These are phyloP conservation scores for Zaprionus capensis DNA, from an alignment of 1,140 invertebrate species.

Conservation along the genomic window DNA sequence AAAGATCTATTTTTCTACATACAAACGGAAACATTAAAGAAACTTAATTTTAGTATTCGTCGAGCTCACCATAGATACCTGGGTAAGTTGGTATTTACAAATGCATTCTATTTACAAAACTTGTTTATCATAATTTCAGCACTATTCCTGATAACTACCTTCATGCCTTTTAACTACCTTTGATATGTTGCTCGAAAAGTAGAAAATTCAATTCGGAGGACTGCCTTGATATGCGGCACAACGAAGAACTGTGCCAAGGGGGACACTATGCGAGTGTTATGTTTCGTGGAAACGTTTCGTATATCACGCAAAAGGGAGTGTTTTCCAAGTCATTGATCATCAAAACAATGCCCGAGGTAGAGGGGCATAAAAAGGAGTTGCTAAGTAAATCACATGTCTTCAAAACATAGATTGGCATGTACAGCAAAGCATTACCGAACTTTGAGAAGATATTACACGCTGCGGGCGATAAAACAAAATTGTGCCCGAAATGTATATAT, in stretches of 20 bases:
- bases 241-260: constrained; percentile 51
- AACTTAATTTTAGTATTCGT: background rate
- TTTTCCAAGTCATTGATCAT: constrained; percentile 60
- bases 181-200: no score
- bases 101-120: background rate
- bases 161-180: no score
- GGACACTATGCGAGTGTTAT: constrained; percentile 80
- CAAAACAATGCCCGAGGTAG: constrained; percentile 69
- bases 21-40: constrained; percentile 15
- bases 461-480: constrained; percentile 46
- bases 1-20: background rate
- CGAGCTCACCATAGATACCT: constrained; percentile 9
- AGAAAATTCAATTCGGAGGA: no score
- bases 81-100: background rate
- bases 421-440: constrained; percentile 55
- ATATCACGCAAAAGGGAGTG: constrained; percentile 4
- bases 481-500: constrained; percentile 55
- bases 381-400: constrained; percentile 52
- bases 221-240: no score
- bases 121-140: background rate
- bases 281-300: constrained; percentile 56
- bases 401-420: constrained; percentile 70
- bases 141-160: constrained; percentile 3
- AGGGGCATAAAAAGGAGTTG: constrained; percentile 66
- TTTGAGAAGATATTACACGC: constrained; percentile 59